Percentiles rank a stretch among this genome's conserved stretches.
phyloP scores from a whole-genome alignment of 2,797 vertebrate genomes.

The Lithobates sylvaticus region DNA sequence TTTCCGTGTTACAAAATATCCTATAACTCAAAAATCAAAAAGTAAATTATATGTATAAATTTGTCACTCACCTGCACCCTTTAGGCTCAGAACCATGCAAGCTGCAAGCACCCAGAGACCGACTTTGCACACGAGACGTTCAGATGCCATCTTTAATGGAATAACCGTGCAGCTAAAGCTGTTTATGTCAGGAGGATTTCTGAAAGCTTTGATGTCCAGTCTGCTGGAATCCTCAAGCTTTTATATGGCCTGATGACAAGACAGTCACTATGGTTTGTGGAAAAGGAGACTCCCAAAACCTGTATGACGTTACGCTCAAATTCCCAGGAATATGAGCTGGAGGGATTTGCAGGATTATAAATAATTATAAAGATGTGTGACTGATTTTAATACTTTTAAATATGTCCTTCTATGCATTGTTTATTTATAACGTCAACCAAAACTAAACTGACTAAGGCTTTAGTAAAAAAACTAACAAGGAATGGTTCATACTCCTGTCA shows the following conservation, averaged over 20 bases:
- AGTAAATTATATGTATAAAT: too few relatives aligned
- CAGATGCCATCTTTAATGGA: conserved; percentile 20
- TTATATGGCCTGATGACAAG: conserved; percentile 11
- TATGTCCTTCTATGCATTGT: background rate
- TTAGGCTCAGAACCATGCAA: conserved; percentile 34
- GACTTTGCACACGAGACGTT: conserved; percentile 39
- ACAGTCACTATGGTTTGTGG: conserved; percentile 25
- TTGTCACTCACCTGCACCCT: conserved; percentile 36
- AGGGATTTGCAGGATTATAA: conserved; percentile 46
- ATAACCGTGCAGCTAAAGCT: conserved; percentile 20
- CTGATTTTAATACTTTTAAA: conserved; percentile 29
- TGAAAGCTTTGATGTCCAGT: background rate
- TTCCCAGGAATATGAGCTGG: conserved; percentile 32
- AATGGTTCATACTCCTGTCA: too few relatives aligned
- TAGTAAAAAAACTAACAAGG: too few relatives aligned
- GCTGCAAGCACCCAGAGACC: conserved; percentile 17
- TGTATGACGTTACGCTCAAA: conserved; percentile 11
- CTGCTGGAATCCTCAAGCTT: background rate
- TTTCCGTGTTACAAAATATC: too few relatives aligned
- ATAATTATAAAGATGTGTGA: conserved; percentile 42
- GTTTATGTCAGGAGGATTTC: conserved; percentile 5
- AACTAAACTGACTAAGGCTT: too few relatives aligned
- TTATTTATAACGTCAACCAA: background rate
- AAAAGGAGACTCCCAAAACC: conserved; percentile 14
- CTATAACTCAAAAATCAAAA: background rate